Evolutionary conservation across 2,797 vertebrate genomes (phyloP).

Genomic region (Decapterus maruadsi): DNA sequence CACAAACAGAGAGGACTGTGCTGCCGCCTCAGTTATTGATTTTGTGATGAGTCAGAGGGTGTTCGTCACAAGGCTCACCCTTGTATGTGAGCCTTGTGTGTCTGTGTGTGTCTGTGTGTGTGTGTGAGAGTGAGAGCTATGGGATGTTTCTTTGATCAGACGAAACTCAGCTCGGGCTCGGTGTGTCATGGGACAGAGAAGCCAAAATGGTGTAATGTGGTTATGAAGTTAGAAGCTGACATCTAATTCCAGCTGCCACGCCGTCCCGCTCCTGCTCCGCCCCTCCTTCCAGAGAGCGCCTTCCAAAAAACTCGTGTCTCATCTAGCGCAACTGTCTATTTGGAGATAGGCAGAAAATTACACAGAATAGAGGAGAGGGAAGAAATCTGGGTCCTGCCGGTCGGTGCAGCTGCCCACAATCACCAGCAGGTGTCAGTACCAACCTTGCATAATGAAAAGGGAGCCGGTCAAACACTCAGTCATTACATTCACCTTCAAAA

Average conservation of each 20-base stretch:
- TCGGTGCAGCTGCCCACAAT: constrained; percentile 38
- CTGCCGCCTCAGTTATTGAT: constrained; percentile 75
- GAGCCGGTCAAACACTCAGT: fast-evolving
- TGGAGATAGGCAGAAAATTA: neutral
- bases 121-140: neutral
- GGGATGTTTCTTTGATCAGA: constrained; percentile 43
- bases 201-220: constrained; percentile 39
- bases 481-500: neutral
- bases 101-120: neutral
- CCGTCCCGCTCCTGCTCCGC: neutral
- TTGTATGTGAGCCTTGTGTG: constrained; percentile 16
- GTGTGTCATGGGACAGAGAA: constrained; percentile 35
- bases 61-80: constrained; percentile 58
- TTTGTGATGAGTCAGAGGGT: constrained; percentile 77
- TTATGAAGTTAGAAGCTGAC: constrained; percentile 27
- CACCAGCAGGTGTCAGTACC: constrained; percentile 74
- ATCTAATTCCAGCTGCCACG: neutral
- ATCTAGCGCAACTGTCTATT: neutral
- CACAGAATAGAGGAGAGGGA: neutral
- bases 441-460: neutral
- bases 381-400: neutral
- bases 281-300: neutral
- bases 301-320: neutral
- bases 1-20: constrained; percentile 67
- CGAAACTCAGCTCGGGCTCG: constrained; percentile 29